phyloP scores from a whole-genome alignment of 2,888 invertebrate genomes.

The Tenthredo distinguenda region DNA sequence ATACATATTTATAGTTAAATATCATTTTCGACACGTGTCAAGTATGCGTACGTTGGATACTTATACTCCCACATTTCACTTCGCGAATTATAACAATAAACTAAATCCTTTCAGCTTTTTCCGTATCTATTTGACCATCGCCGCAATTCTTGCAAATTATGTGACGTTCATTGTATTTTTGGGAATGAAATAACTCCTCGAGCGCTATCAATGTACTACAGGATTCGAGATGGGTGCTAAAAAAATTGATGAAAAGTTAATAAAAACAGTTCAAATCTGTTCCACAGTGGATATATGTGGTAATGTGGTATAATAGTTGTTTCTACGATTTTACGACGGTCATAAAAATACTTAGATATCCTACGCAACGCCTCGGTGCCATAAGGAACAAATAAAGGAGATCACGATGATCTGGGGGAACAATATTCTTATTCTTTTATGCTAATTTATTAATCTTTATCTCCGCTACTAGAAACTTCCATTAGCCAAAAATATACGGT shows the following conservation, averaged over 20 bases:
- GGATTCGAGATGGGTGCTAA: too few species aligned
- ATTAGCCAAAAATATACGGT: conserved; percentile 9
- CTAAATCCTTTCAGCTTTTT: not conserved
- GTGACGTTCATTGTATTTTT: not conserved
- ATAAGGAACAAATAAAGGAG: not conserved
- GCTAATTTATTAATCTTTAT: conserved; percentile 6
- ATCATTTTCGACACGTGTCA: not conserved
- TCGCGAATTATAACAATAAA: not conserved
- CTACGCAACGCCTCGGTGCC: not conserved
- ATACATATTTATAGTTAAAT: too few species aligned
- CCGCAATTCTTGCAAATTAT: not conserved
- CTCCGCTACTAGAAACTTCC: conserved; percentile 15
- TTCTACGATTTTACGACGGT: not conserved
- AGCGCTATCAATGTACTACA: not conserved
- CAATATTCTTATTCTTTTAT: not conserved
- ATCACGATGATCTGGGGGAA: not conserved
- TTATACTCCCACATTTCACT: conserved; percentile 5
- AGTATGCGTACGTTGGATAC: not conserved
- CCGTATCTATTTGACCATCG: not conserved
- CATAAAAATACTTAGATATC: not conserved
- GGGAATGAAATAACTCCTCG: not conserved
- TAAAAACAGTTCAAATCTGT: not conserved
- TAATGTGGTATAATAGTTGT: not conserved
- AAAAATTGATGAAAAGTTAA: not conserved
- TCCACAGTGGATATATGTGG: not conserved